phyloP scores from a whole-genome alignment of 2,888 invertebrate species.

The Eremobia ochroleuca region DNA sequence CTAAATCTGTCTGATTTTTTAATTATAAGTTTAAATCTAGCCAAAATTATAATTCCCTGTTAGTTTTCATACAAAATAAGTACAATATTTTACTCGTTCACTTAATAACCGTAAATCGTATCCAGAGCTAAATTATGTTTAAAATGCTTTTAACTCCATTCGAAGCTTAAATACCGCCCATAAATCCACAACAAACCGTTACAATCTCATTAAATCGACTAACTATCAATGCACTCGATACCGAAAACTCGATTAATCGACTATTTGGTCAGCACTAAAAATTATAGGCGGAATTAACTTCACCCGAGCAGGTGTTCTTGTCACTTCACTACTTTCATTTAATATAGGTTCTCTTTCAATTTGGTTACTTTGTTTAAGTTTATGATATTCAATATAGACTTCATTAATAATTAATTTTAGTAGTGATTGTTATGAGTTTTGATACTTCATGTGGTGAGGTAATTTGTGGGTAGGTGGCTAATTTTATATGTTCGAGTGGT shows the following conservation, averaged over 20 bases:
- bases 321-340: slow-evolving; percentile 61
- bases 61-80: slow-evolving; percentile 15
- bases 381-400: slow-evolving; percentile 40
- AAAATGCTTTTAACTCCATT: slow-evolving; percentile 53
- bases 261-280: slow-evolving; percentile 64
- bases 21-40: too few relatives aligned
- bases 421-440: slow-evolving; percentile 35
- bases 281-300: slow-evolving; percentile 72
- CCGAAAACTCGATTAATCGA: slow-evolving; percentile 55
- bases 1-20: too few relatives aligned
- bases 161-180: slow-evolving; percentile 51
- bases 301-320: slow-evolving; percentile 69
- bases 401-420: slow-evolving; percentile 53
- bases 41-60: slow-evolving; percentile 17
- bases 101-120: slow-evolving; percentile 39
- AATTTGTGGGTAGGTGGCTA: background rate
- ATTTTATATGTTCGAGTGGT: background rate
- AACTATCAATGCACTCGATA: slow-evolving; percentile 58
- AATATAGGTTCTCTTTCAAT: slow-evolving; percentile 54
- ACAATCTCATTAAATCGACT: slow-evolving; percentile 60
- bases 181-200: slow-evolving; percentile 58
- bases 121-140: slow-evolving; percentile 46
- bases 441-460: background rate
- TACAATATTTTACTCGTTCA: slow-evolving; percentile 18
- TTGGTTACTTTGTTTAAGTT: slow-evolving; percentile 49